Conservation (phyloP, 1,140 invertebrate genomes). For the Lordiphosa collinella region DNA sequence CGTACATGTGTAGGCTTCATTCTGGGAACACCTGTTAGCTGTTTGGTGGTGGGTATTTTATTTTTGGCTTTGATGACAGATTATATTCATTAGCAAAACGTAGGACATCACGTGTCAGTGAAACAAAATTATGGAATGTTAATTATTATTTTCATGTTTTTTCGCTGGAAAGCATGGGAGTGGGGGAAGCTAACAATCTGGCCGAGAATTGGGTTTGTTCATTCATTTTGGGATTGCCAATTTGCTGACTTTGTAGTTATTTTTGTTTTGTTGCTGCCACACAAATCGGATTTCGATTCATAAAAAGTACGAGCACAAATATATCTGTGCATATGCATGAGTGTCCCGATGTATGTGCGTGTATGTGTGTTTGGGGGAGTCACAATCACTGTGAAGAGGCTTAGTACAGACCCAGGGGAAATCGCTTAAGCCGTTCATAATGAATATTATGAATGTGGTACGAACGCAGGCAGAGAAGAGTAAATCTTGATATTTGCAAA, state of each 20-base stretch:
- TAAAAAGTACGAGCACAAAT: conserved; percentile 24
- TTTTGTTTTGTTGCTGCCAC: conserved; percentile 30
- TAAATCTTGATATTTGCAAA: conserved; percentile 7
- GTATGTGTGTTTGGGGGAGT: conserved; percentile 20
- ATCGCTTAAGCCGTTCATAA: conserved; percentile 79
- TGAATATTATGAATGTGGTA: conserved; percentile 64
- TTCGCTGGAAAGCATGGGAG: conserved; percentile 31
- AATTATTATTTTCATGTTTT: conserved; percentile 65
- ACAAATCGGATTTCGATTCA: conserved; percentile 67
- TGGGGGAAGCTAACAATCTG: conserved; percentile 29
- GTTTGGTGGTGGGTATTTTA: conserved; percentile 27
- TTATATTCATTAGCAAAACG: conserved; percentile 70
- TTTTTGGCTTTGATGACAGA: conserved; percentile 72
- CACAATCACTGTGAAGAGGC: conserved; percentile 69
- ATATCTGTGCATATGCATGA: conserved; percentile 64
- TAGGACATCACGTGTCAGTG: conserved; percentile 1
- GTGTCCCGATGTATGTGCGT: conserved; percentile 22
- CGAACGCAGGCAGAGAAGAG: conserved; percentile 3
- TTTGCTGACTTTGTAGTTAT: conserved; percentile 47
- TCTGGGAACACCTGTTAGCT: conserved; percentile 45
- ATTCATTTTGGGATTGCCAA: conserved; percentile 42
- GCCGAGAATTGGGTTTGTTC: conserved; percentile 17
- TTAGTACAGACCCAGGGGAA: conserved; percentile 70
- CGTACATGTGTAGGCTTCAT: neutral
- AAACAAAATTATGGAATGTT: conserved; percentile 53